Evolutionary conservation across 2,888 invertebrate species (phyloP), one percentile per base, ranked within the genome.

Genomic region (Oxystoma pomonae): DNA sequence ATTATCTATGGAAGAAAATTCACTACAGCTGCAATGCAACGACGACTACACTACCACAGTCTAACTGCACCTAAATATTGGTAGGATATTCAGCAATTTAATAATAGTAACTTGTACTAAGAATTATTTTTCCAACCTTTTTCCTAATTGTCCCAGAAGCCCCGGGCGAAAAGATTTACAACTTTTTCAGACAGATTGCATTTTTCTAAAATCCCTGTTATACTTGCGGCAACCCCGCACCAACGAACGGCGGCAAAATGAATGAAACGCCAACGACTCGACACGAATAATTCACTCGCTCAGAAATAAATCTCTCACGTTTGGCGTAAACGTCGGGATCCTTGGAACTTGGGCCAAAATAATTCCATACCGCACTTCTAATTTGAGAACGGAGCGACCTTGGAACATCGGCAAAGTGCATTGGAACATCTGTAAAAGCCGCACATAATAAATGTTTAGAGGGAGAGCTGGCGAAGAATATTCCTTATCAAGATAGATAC

Each of bases 291-390:
- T 35, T 35, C 35, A 35, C 35, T 35, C 5, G 35, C 35, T 35
- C 35, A 3, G 5, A 35, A 35, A 35, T 35, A 35, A 35, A 35
- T 35, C 35, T 35, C 35, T 35, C 35, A 35, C 35, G 35, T 35
- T 35, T 35, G 35, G 35, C 35, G 35, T 35, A 35, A 35, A 35
- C 12, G 35, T 12, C 35, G 58, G 63, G 68, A 74, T 73, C 76
- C 76, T 77, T 77, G 77, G 76, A 75, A 73, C 67, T 60, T 64
- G 65, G 69, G 75, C 76, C 77, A 78, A 77, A 75, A 77, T 77
- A 73, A 75, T 71, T 72, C 62, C 64, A 71, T 73, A 72, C 69
- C 65, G 35, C 69, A 69, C 66, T 69, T 73, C 75, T 78, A 77
- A 76, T 75, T 78, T 72, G 70, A 72, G 74, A 72, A 18, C 51